A percentile compares a stretch with the other conserved stretches of the same genome.
Conservation (phyloP, 2,797 vertebrate genomes). For the Rhabdomys pumilio region DNA sequence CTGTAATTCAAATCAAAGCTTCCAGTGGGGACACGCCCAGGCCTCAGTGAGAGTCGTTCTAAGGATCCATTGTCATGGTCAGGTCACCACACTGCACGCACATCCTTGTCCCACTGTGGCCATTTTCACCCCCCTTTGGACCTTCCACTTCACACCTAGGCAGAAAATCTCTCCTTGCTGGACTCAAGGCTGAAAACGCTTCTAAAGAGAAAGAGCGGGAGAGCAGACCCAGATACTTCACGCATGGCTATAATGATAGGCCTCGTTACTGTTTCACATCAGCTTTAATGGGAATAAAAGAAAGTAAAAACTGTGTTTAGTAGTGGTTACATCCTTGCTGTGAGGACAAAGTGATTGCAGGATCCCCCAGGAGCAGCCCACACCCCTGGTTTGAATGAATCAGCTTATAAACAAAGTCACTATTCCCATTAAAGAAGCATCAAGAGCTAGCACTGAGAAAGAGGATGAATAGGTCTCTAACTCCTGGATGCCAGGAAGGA, state of each 20-base stretch:
- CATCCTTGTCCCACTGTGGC: not conserved
- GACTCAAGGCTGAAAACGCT: conserved; percentile 38
- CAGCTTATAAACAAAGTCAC: conserved; percentile 65
- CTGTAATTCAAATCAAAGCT: conserved; percentile 44
- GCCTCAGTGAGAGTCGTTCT: not conserved
- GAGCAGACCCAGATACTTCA: conserved; percentile 28
- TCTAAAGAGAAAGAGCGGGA: conserved; percentile 65
- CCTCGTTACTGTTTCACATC: conserved; percentile 50
- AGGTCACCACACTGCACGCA: not conserved
- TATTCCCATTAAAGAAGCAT: conserved; percentile 59
- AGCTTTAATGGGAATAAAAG: conserved; percentile 74
- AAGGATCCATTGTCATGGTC: not conserved
- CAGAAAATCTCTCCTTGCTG: conserved; percentile 49
- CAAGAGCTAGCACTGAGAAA: conserved; percentile 71
- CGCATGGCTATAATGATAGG: conserved; percentile 52
- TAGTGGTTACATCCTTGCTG: conserved; percentile 76
- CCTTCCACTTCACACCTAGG: not conserved
- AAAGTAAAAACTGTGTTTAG: conserved; percentile 70
- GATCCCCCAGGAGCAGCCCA: conserved; percentile 69
- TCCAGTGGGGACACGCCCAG: not conserved
- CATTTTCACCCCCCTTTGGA: conserved; percentile 63
- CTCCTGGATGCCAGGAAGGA: conserved; percentile 90
- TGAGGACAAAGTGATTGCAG: conserved; percentile 42
- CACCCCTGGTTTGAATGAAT: conserved; percentile 62
- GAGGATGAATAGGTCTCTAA: conserved; percentile 53